Percentiles rank a stretch among this genome's conserved stretches.
phyloP scores from a whole-genome alignment of 2,797 vertebrate genomes.

The Cuniculus paca region DNA sequence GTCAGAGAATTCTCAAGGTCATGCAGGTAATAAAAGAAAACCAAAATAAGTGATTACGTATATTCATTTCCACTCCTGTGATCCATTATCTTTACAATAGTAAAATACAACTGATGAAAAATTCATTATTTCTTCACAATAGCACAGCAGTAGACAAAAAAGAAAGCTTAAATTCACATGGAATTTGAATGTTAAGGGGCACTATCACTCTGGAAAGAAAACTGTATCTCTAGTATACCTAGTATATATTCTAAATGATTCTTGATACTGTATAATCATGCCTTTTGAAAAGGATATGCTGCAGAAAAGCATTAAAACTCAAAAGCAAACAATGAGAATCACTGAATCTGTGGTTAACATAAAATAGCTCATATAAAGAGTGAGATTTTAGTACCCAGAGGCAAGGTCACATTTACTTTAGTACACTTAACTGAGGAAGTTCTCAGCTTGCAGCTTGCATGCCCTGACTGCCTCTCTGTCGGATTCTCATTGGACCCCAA shows the following conservation, averaged over 20 bases:
- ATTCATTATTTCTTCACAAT: conserved; percentile 65
- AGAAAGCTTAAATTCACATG: conserved; percentile 68
- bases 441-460: conserved; percentile 82
- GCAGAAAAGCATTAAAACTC: conserved; percentile 54
- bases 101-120: conserved; percentile 64
- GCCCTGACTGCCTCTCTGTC: conserved; percentile 82
- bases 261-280: conserved; percentile 55
- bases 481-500: conserved; percentile 78
- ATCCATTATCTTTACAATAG: conserved; percentile 31
- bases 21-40: background rate
- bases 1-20: background rate
- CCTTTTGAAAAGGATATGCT: conserved; percentile 78
- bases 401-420: conserved; percentile 87
- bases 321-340: conserved; percentile 72
- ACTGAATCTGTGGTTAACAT: conserved; percentile 73
- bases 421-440: conserved; percentile 81
- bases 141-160: conserved; percentile 66
- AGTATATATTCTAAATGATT: conserved; percentile 57
- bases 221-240: conserved; percentile 60
- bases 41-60: conserved; percentile 47
- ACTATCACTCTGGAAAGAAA: conserved; percentile 71
- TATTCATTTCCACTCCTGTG: conserved; percentile 56
- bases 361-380: conserved; percentile 77
- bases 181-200: conserved; percentile 73
- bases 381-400: conserved; percentile 81